Evolutionary conservation across 1,140 invertebrate species (phyloP).

Genomic region (Hylyphantes graminicola): DNA sequence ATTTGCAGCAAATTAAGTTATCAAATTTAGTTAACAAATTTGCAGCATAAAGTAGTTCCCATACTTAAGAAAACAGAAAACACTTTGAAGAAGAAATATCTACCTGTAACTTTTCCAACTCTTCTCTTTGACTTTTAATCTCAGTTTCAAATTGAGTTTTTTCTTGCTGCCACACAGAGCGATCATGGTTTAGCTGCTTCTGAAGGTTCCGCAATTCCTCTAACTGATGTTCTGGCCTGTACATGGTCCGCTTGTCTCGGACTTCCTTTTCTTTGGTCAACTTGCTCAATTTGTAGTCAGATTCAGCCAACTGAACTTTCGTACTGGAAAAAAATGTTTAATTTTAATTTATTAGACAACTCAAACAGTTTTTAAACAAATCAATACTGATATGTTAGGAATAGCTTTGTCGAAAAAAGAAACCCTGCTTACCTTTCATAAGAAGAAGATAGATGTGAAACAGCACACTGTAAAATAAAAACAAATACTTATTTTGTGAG

Average conservation of each 20-base stretch:
- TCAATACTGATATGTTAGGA: too few species aligned
- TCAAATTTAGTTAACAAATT: too few species aligned
- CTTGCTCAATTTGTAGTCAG: constrained; percentile 36
- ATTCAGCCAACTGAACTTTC: constrained; percentile 40
- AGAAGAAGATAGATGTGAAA: constrained; percentile 35
- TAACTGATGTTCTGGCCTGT: constrained; percentile 78
- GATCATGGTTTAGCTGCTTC: constrained; percentile 82
- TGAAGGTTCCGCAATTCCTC: constrained; percentile 80
- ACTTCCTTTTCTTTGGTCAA: constrained; percentile 53
- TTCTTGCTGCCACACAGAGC: constrained; percentile 78
- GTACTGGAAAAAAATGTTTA: neutral
- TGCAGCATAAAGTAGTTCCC: neutral
- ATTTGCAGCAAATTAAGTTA: too few species aligned
- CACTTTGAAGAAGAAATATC: neutral
- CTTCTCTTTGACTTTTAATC: constrained; percentile 75
- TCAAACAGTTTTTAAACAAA: too few species aligned
- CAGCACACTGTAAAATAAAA: constrained; percentile 46
- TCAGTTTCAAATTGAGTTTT: constrained; percentile 72
- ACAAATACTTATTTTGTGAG: neutral
- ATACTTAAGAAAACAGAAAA: neutral
- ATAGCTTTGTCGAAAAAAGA: neutral
- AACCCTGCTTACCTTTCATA: constrained; percentile 25
- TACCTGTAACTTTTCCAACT: constrained; percentile 73
- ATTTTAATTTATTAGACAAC: neutral
- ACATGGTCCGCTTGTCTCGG: constrained; percentile 66